Conservation (phyloP, 2,888 invertebrate genomes). For the Drosophila atroscutellata region DNA sequence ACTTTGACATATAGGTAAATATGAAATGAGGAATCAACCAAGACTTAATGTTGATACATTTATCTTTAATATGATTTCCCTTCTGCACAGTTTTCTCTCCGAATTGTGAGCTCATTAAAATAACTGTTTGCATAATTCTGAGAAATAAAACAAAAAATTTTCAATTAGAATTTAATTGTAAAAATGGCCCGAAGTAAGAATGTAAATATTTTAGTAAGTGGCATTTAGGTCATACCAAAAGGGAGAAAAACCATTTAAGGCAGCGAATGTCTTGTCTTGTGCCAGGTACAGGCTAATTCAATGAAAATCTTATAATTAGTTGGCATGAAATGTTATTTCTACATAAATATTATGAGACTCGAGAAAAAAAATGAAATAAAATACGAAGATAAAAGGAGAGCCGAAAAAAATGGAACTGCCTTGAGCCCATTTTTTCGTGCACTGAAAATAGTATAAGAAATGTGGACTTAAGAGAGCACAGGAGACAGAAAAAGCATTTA, state of each 20-base stretch:
- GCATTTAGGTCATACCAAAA: conserved; percentile 11
- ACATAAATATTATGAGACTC: conserved; percentile 41
- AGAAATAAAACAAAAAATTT: conserved; percentile 9
- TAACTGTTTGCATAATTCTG: background rate
- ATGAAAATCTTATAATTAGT: conserved; percentile 41
- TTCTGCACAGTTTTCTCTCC: background rate
- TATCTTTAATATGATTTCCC: background rate
- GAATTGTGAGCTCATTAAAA: background rate
- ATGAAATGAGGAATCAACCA: background rate
- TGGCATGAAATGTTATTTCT: conserved; percentile 44
- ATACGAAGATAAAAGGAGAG: conserved; percentile 42
- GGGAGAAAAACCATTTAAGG: conserved; percentile 3
- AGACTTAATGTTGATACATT: background rate
- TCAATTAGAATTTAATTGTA: conserved; percentile 6
- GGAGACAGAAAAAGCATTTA: conserved; percentile 7
- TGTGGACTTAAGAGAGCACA: conserved; percentile 24
- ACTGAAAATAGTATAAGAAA: conserved; percentile 45
- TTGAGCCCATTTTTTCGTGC: conserved; percentile 29
- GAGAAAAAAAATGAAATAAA: conserved; percentile 16
- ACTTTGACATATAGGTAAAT: conserved; percentile 18
- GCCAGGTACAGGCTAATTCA: conserved; percentile 11
- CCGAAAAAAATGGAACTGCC: conserved; percentile 34
- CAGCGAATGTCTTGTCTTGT: conserved; percentile 5
- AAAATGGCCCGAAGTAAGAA: conserved; percentile 1
- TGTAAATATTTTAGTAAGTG: conserved; percentile 10